Conservation (phyloP, 1,140 invertebrate genomes). For the Drosophila trapezifrons region DNA sequence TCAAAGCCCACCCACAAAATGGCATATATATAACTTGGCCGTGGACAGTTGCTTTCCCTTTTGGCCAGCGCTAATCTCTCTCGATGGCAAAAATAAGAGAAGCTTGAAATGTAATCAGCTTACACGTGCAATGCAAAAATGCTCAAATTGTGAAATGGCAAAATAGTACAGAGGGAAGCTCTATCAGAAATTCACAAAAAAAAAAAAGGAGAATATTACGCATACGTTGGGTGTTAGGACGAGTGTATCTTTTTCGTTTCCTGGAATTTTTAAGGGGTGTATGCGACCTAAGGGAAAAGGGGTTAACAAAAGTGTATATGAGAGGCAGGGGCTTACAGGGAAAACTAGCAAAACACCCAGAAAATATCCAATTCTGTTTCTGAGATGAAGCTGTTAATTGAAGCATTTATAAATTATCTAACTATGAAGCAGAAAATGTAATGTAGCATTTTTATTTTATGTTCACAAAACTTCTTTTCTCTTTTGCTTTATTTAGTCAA, state of each 20-base stretch:
- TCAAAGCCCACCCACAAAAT: conserved; percentile 2
- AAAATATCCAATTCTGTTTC: no score
- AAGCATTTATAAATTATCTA: no score
- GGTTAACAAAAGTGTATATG: no score
- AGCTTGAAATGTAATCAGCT: conserved; percentile 60
- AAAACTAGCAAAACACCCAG: no score
- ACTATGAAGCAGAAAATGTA: no score
- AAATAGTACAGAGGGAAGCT: conserved; percentile 14
- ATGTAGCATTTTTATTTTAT: no score
- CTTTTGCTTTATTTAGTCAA: no score
- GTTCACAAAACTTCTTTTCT: no score
- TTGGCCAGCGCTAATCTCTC: conserved; percentile 45
- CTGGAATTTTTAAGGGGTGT: background rate
- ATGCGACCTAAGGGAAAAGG: background rate
- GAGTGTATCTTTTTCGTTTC: background rate
- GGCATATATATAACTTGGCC: background rate
- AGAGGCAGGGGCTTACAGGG: no score
- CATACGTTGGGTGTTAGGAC: conserved; percentile 11
- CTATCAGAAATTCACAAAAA: conserved; percentile 23
- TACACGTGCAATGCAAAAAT: conserved; percentile 32
- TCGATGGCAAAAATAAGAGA: conserved; percentile 28
- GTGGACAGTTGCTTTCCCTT: conserved; percentile 7
- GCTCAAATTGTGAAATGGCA: conserved; percentile 11
- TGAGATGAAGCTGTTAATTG: no score
- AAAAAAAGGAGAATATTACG: conserved; percentile 16